These are phyloP conservation scores for Nemotelus nigrinus DNA, from an alignment of 2,888 invertebrate species.

Conservation along the genomic window DNA sequence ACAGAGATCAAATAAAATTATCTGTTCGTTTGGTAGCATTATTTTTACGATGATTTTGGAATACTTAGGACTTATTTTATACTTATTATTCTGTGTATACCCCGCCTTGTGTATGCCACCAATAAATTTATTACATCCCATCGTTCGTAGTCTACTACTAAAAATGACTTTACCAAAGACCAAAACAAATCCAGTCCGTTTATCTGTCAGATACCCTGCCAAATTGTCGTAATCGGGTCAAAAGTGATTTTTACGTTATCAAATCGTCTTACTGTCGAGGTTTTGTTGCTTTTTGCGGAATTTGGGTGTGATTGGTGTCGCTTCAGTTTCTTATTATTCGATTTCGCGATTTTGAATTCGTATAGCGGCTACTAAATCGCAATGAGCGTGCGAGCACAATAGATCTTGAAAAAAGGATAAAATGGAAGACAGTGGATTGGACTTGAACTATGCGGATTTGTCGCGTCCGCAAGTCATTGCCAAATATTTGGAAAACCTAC, in stretches of 20 bases:
- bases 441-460: conserved; percentile 55
- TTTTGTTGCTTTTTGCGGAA: conserved; percentile 18
- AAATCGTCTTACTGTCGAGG: conserved; percentile 7
- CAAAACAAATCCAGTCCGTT: too few relatives aligned
- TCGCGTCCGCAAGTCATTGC: conserved; percentile 63
- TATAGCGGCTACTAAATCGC: not conserved
- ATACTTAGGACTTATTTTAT: too few relatives aligned
- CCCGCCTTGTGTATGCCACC: too few relatives aligned
- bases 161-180: not conserved
- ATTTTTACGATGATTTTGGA: too few relatives aligned
- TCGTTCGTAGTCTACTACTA: too few relatives aligned
- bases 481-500: conserved; percentile 70
- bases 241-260: not conserved
- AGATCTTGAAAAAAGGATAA: not conserved
- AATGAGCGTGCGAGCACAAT: not conserved
- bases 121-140: too few relatives aligned
- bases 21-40: too few relatives aligned
- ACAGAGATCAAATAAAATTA: too few relatives aligned
- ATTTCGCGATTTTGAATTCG: not conserved
- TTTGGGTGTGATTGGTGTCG: conserved; percentile 23
- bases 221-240: not conserved
- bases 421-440: conserved; percentile 52
- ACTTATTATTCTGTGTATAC: too few relatives aligned
- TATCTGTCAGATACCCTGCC: not conserved
- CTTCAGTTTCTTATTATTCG: not conserved